Percentiles rank a stretch among this genome's conserved stretches.
Evolutionary conservation across 2,113 vertebrate genomes (phyloP).

Genomic region (Corythoichthys intestinalis): DNA sequence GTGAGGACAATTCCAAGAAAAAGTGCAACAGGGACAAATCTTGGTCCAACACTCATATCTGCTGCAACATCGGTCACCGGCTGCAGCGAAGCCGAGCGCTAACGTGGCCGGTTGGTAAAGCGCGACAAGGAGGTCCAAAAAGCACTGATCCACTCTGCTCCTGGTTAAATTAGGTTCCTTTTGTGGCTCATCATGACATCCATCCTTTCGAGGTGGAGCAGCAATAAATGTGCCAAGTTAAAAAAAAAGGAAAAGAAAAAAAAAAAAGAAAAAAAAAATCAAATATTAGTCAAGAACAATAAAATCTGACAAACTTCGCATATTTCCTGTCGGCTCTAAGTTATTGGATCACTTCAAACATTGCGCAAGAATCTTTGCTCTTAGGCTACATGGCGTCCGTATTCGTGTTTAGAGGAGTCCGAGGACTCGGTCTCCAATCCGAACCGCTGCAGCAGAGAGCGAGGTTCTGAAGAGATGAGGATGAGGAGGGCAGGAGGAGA

Average conservation of each 20-base stretch:
- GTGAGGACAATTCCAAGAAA: constrained; percentile 57
- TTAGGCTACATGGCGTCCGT: constrained; percentile 13
- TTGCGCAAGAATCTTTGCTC: neutral
- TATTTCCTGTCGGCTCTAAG: constrained; percentile 20
- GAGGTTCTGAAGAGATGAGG: constrained; percentile 8
- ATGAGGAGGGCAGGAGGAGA: constrained; percentile 38
- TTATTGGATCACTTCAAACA: constrained; percentile 6
- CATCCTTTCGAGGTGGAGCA: constrained; percentile 35
- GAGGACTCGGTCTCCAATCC: constrained; percentile 22
- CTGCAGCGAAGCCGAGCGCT: constrained; percentile 14
- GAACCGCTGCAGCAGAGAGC: constrained; percentile 33
- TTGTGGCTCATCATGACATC: constrained; percentile 19
- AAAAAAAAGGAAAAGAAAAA: neutral
- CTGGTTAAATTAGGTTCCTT: constrained; percentile 42
- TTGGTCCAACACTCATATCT: constrained; percentile 67
- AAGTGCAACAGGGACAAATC: constrained; percentile 53
- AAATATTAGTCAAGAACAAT: constrained; percentile 5
- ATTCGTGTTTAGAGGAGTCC: constrained; percentile 13
- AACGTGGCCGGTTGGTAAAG: constrained; percentile 7
- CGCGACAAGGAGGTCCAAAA: constrained; percentile 19
- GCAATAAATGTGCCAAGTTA: constrained; percentile 1
- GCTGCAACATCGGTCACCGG: constrained; percentile 46
- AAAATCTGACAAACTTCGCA: constrained; percentile 41
- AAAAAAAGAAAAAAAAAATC: constrained; percentile 1
- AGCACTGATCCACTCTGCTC: constrained; percentile 24